A percentile compares a stretch with the other conserved stretches of the same genome.
phyloP scores from a whole-genome alignment of 2,888 invertebrate genomes.

The Hemistola chrysoprasaria region DNA sequence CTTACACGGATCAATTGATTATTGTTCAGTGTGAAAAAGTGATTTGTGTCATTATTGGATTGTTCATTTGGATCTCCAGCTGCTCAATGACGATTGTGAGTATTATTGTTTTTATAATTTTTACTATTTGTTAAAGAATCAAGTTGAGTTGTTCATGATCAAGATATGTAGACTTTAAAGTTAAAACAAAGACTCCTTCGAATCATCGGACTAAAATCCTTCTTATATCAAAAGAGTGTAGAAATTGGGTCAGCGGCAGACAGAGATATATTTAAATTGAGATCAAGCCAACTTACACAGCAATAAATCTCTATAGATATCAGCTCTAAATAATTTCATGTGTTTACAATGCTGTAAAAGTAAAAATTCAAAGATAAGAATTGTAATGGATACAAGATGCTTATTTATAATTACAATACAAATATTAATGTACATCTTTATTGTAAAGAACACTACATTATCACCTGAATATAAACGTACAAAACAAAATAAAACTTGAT shows the following conservation, averaged over 20 bases:
- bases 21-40: conserved; percentile 61
- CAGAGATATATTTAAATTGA: conserved; percentile 31
- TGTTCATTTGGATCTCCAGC: conserved; percentile 61
- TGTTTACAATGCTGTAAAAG: conserved; percentile 2
- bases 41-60: conserved; percentile 70
- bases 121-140: background rate
- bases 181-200: conserved; percentile 2
- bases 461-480: background rate
- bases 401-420: too few species aligned
- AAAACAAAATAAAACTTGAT: background rate
- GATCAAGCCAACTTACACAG: conserved; percentile 27
- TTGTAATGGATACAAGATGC: too few species aligned
- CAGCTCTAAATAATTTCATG: conserved; percentile 14
- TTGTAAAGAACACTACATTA: background rate
- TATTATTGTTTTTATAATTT: conserved; percentile 35
- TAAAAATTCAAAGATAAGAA: background rate
- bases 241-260: conserved; percentile 34
- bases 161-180: too few species aligned
- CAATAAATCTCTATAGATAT: conserved; percentile 13
- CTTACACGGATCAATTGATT: conserved; percentile 45
- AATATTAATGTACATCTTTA: too few species aligned
- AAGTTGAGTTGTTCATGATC: background rate
- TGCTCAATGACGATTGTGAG: conserved; percentile 69
- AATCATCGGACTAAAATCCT: background rate
- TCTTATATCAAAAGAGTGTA: conserved; percentile 23